phyloP scores from a whole-genome alignment of 2,888 invertebrate species.

The Pachydiplax longipennis region DNA sequence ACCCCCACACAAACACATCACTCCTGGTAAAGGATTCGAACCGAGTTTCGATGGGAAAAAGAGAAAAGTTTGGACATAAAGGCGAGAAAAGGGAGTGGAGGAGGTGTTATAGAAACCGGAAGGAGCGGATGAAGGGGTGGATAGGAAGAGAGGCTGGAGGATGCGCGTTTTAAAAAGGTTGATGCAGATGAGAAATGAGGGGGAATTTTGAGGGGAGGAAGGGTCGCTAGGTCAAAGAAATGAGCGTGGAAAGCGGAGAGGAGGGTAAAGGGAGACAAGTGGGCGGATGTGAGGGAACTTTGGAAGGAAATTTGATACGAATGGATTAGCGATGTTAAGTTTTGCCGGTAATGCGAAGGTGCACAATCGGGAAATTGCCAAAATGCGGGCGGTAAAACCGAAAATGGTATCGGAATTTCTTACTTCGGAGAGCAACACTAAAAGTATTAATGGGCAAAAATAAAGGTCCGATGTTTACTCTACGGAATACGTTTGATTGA shows the following conservation, averaged over 20 bases:
- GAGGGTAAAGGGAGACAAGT: background rate
- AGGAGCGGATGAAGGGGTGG: background rate
- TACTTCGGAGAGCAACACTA: too few species aligned
- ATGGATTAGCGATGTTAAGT: background rate
- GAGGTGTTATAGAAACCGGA: background rate
- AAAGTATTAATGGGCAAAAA: too few species aligned
- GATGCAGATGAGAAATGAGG: background rate
- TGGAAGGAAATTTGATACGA: background rate
- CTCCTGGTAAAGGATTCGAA: background rate
- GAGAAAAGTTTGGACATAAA: background rate
- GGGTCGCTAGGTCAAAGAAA: background rate
- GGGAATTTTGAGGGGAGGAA: background rate
- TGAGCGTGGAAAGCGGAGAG: background rate
- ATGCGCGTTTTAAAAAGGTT: background rate
- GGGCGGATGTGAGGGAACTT: conserved; percentile 4
- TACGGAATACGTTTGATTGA: too few species aligned
- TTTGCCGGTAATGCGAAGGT: too few species aligned
- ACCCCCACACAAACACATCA: background rate
- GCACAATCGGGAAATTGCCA: too few species aligned
- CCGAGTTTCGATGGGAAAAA: background rate
- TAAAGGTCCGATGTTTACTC: too few species aligned
- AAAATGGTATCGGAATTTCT: too few species aligned
- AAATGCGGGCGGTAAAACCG: too few species aligned
- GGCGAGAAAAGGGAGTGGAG: background rate
- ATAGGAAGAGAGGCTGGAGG: background rate